Evolutionary conservation across 1,140 invertebrate species (phyloP), one percentile per base, ranked within the genome.

Genomic region (Anoplophora glabripennis): DNA sequence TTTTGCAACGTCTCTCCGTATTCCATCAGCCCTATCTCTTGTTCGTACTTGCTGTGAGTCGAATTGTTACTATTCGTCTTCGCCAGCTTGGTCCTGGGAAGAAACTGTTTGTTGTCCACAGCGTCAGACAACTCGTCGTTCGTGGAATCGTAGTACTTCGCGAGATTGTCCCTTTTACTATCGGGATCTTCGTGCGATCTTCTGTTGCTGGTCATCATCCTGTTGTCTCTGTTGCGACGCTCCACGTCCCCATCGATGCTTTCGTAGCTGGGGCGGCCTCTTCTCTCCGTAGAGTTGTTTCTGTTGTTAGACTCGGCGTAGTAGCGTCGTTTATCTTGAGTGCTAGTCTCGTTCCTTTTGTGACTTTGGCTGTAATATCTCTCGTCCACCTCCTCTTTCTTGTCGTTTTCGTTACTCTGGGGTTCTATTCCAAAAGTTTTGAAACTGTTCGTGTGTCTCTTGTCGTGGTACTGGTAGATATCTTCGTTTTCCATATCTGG

Each of bases 51-150:
- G 10, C 59, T 61, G 14, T 56, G 59, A 36, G 66, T 64, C 14
- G 68, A 69, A 63, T 78, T 70, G 66, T 75, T 67, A 76, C 83
- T 83, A 44, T 83, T 73, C 1, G 89, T 75, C 76, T 83, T 83
- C 38, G 84, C 75, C 1, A 89, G 74, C 66, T 88, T 88, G 0
- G 86, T 89, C 41, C 88, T 80, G 4, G 87, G 89, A 53, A 89
- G 72, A 11, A 89, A 79, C 53, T 83, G 81, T 76, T 78, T 81
- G 76, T 79, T 84, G 76, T 74, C 77, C 61, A 64, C 79, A 66
- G 58, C 80, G 73, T 72, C 81, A 72, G 56, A 81, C 72, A 47
- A 79, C 59, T 88, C 85, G 47, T 82, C 81, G 49, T 80, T 80
- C 4, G 79, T 79, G 0, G 79, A 79, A 64, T 86, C 84, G 54